These are phyloP conservation scores for Neotoxoptera formosana DNA, from an alignment of 1,140 invertebrate species.

Conservation along the genomic window DNA sequence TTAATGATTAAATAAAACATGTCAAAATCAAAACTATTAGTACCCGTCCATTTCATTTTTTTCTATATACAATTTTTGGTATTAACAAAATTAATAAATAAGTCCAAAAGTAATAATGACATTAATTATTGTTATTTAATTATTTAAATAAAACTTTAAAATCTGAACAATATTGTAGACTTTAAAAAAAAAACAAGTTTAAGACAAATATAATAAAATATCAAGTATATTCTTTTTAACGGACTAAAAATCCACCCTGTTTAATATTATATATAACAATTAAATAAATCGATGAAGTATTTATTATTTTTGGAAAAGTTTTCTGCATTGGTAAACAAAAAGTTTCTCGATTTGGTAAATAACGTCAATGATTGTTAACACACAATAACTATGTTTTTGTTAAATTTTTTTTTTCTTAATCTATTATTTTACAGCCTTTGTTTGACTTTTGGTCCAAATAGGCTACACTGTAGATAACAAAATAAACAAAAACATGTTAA, in stretches of 20 bases:
- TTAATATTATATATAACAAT: conserved; percentile 18
- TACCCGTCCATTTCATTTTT: background rate
- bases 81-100: background rate
- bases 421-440: conserved; percentile 23
- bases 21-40: background rate
- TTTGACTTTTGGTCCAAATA: conserved; percentile 20
- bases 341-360: conserved; percentile 31
- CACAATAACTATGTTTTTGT: background rate
- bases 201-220: conserved; percentile 29
- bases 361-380: conserved; percentile 37
- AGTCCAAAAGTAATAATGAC: background rate
- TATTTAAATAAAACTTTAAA: background rate
- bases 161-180: conserved; percentile 27
- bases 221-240: background rate
- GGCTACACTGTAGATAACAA: background rate
- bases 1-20: background rate
- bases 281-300: background rate
- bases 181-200: background rate
- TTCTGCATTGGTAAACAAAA: background rate
- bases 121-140: background rate
- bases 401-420: background rate
- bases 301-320: conserved; percentile 5
- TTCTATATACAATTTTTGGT: background rate
- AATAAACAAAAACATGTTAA: background rate
- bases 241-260: conserved; percentile 38